These are phyloP conservation scores for Mythimna albipuncta DNA, from an alignment of 2,888 invertebrate genomes.

Conservation along the genomic window DNA sequence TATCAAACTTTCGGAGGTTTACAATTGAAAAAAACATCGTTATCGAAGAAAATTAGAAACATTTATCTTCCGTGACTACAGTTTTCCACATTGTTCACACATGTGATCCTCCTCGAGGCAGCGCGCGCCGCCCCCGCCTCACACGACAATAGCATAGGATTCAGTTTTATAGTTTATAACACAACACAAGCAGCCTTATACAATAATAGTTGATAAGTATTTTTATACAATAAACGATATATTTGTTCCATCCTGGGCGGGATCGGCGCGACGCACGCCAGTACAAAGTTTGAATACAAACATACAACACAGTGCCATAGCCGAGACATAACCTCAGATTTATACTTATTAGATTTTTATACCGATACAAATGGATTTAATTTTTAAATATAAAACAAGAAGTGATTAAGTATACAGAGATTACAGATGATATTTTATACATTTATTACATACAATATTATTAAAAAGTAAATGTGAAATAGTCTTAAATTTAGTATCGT, in stretches of 20 bases:
- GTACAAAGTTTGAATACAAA: constrained; percentile 89
- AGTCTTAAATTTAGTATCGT: constrained; percentile 87
- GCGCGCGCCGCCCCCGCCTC: constrained; percentile 76
- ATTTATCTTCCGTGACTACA: constrained; percentile 85
- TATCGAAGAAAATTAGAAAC: constrained; percentile 82
- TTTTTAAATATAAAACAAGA: constrained; percentile 90
- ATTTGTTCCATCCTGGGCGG: constrained; percentile 70
- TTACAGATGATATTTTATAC: constrained; percentile 91
- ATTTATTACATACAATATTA: constrained; percentile 91
- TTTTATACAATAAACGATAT: constrained; percentile 86
- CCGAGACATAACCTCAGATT: constrained; percentile 89
- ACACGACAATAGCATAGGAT: constrained; percentile 76
- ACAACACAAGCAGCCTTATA: constrained; percentile 86
- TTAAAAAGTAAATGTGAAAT: constrained; percentile 88
- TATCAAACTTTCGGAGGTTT: constrained; percentile 91
- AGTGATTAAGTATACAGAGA: constrained; percentile 91
- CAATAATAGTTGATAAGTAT: constrained; percentile 89
- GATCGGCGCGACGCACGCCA: constrained; percentile 76
- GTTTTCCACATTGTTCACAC: constrained; percentile 77
- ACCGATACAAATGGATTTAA: constrained; percentile 91
- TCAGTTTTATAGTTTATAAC: constrained; percentile 75
- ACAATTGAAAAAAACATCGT: constrained; percentile 83
- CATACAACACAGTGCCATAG: constrained; percentile 88
- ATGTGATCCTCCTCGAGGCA: constrained; percentile 83
- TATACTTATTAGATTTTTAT: constrained; percentile 91